Conservation (phyloP, 2,113 vertebrate species). For the Macrotus californicus region DNA sequence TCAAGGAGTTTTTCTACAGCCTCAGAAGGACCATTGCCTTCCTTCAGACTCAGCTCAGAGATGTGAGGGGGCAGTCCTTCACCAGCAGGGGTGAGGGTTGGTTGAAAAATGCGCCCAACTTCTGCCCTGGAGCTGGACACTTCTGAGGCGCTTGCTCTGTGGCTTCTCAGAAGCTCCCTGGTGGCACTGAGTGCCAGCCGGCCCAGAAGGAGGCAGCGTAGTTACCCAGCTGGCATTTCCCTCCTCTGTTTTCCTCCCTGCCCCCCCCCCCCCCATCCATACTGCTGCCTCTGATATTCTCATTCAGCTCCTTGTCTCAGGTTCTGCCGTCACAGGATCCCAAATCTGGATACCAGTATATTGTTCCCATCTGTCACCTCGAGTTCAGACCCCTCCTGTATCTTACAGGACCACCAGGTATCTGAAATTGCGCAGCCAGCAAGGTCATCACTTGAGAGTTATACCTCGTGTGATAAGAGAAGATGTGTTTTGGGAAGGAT, state of each 20-base stretch:
- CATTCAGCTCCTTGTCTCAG: background rate
- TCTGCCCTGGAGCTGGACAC: background rate
- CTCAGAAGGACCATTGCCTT: background rate
- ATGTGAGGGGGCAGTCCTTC: background rate
- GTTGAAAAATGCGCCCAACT: background rate
- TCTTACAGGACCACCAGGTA: background rate
- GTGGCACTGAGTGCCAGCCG: background rate
- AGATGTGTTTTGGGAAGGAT: background rate
- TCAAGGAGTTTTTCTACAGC: background rate
- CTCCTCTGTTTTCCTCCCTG: background rate
- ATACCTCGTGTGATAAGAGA: background rate
- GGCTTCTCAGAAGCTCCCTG: background rate
- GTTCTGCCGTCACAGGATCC: background rate
- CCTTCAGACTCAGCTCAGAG: background rate
- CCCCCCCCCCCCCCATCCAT: background rate
- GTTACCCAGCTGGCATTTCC: background rate
- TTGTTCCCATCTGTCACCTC: background rate
- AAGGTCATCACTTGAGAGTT: background rate
- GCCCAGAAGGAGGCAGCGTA: background rate
- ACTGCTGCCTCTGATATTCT: background rate
- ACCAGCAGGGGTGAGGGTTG: background rate
- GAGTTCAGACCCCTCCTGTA: background rate
- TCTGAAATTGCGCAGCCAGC: background rate
- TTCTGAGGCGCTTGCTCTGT: rapidly evolving
- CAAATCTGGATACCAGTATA: background rate